phyloP scores from a whole-genome alignment of 2,113 vertebrate genomes.

The Rhea americana region DNA sequence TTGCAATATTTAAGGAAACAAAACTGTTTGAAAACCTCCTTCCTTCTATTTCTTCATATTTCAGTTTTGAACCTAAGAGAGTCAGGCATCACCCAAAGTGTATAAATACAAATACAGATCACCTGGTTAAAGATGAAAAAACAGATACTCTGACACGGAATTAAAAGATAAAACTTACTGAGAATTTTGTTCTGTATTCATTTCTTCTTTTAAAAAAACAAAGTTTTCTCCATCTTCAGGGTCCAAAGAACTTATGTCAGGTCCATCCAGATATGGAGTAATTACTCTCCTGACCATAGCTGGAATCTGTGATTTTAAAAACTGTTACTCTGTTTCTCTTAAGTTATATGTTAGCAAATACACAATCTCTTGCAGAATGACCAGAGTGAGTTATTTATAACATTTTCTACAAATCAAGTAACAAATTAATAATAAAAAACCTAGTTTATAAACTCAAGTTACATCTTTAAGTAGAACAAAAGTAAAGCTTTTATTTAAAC shows the following conservation, averaged over 20 bases:
- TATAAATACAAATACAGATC: background rate
- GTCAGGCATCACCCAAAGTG: background rate
- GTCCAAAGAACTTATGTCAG: slow-evolving; percentile 89
- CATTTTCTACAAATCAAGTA: background rate
- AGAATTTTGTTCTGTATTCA: slow-evolving; percentile 73
- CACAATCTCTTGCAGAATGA: background rate
- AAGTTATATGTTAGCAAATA: background rate
- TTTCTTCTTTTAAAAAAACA: slow-evolving; percentile 75
- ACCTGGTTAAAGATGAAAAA: background rate
- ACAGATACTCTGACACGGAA: background rate
- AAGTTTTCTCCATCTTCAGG: slow-evolving; percentile 81
- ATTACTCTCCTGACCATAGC: slow-evolving; percentile 93
- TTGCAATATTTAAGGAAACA: background rate
- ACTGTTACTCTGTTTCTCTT: background rate
- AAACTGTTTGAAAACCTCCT: background rate
- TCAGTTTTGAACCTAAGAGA: background rate
- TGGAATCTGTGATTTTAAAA: slow-evolving; percentile 84
- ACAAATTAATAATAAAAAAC: background rate
- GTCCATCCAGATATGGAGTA: slow-evolving; percentile 89
- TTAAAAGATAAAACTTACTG: slow-evolving; percentile 60
- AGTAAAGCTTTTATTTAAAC: background rate
- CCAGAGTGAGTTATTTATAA: background rate
- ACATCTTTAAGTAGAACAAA: background rate
- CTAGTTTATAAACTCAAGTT: background rate
- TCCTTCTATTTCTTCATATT: background rate